phyloP scores from a whole-genome alignment of 2,797 vertebrate species.

The Sternarchorhynchus goeldii region DNA sequence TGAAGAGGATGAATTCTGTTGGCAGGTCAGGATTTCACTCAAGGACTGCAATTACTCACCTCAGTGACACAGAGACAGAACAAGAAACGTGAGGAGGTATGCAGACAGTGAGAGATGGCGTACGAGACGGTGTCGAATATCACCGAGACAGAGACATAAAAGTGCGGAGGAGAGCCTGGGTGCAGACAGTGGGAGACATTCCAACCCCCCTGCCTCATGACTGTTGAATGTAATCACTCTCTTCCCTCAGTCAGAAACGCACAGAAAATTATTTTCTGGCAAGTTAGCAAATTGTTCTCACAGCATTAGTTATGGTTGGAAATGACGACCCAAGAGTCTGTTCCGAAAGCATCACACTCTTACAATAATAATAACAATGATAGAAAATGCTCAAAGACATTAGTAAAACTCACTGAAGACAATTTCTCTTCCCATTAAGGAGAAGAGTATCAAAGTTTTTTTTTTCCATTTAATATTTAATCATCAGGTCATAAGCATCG shows the following conservation, averaged over 20 bases:
- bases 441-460: constrained; percentile 8
- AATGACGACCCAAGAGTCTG: background rate
- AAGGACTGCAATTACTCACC: constrained; percentile 45
- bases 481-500: background rate
- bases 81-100: background rate
- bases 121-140: background rate
- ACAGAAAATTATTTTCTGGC: background rate
- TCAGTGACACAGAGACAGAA: background rate
- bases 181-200: constrained; percentile 29
- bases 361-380: background rate
- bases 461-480: background rate
- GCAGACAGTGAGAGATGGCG: background rate
- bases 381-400: background rate
- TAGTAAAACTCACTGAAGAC: too few species aligned
- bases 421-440: background rate
- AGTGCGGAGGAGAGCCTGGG: constrained; percentile 9
- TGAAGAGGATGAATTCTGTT: constrained; percentile 38
- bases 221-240: constrained; percentile 65
- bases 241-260: background rate
- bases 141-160: background rate
- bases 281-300: constrained; percentile 3
- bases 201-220: constrained; percentile 57
- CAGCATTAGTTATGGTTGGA: background rate
- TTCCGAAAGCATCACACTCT: background rate
- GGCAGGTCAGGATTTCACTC: constrained; percentile 50